A percentile compares a stretch with the other conserved stretches of the same genome.
phyloP scores from a whole-genome alignment of 2,888 invertebrate genomes.

The Sarcophaga variegata region DNA sequence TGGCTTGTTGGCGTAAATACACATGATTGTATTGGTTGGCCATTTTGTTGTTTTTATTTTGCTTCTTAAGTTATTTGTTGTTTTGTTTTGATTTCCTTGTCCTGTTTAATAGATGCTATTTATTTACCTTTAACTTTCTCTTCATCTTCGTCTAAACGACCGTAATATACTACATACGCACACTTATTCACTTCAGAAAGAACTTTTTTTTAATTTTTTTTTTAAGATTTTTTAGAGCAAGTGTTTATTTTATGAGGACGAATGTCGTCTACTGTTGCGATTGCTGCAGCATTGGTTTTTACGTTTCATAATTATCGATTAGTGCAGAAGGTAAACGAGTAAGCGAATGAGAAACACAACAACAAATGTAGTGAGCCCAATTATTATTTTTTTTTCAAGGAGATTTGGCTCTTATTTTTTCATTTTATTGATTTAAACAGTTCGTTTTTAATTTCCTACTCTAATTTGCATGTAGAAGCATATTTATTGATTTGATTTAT shows the following conservation, averaged over 20 bases:
- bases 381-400: slow-evolving; percentile 18
- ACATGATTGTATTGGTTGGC: not conserved
- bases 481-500: not conserved
- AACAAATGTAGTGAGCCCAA: slow-evolving; percentile 48
- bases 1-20: not conserved
- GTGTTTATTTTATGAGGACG: slow-evolving; percentile 51
- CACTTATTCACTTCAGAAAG: slow-evolving; percentile 12
- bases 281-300: slow-evolving; percentile 53
- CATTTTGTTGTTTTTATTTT: slow-evolving; percentile 19
- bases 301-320: slow-evolving; percentile 68
- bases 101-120: slow-evolving; percentile 32
- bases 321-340: slow-evolving; percentile 38
- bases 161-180: slow-evolving; percentile 4
- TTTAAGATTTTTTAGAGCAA: slow-evolving; percentile 13
- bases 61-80: slow-evolving; percentile 42
- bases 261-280: slow-evolving; percentile 18
- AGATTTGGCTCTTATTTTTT: slow-evolving; percentile 17
- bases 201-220: not conserved
- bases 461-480: not conserved
- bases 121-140: slow-evolving; percentile 1
- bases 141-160: not conserved
- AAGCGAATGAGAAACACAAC: slow-evolving; percentile 36
- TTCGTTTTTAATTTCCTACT: not conserved
- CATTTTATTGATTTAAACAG: slow-evolving; percentile 50
- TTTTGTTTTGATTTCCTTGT: slow-evolving; percentile 65